Base-by-base conservation (phyloP, 37 sponge, comb jelly and placozoan species). In the Trichoplax adhaerens region DNA sequence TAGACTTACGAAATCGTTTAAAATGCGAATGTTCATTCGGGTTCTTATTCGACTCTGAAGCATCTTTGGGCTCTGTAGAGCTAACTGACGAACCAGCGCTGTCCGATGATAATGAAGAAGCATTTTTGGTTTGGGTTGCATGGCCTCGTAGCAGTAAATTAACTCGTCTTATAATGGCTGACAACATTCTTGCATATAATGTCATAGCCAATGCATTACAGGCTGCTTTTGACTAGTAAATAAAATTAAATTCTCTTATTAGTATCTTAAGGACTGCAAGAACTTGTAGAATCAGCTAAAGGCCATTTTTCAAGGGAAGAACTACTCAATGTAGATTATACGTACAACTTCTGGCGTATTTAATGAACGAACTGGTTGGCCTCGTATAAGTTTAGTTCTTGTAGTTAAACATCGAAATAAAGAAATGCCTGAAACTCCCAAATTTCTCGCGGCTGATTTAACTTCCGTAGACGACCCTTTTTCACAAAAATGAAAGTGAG, bases 131-230 rank as follows among this genome's bases (percentile, higher is more conserved):
- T 29, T 29, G 29, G 29, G 29, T 29, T 29, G 29, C 29, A 29
- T 29, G 29, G 29, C 79, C 73, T 48, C 83, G 68, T n/a, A 90
- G 66, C 1, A 85, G 79, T 6, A 79, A 82, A 72, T 91, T 91
- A 74, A 85, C 77, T 4, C 91, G 73, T 1, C 85, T 78, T 67
- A 91, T 78, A 6, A 91, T 76, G 55, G 91, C 91, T 48, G 79
- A 79, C 4, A 87, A 54, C 6, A 88, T 91, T 48, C 91, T 77
- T 49, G 81, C 78, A 76, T 91, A 91, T 53, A 91, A 71, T 2
- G 88, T 77, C 65, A 87, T 87, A 2, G 88, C 88, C 10, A 91
- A 82, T 8, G 83, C 82, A 81, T 91, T 88, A 0, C 91, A 74
- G 1, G 91, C 91, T 51, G 82, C 74, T 58, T 85, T 85, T 10